Base-by-base conservation (phyloP, 2,888 invertebrate species). In the Cantharis lateralis region DNA sequence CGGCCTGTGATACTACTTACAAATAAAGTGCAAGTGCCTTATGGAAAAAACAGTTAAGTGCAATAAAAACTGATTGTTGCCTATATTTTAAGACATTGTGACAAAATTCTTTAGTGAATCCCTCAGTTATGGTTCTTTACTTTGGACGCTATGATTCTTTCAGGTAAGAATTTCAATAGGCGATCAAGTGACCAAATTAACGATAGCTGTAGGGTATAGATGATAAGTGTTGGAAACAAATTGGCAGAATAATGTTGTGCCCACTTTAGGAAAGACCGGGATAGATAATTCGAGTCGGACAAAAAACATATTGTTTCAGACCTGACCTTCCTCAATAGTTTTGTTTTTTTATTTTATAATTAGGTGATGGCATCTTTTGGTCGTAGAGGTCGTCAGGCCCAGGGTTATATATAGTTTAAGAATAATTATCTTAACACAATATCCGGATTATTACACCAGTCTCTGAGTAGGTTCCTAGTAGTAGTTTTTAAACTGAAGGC, bases 131-230 rank as follows among this genome's bases (percentile, higher is more conserved):
- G 64, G 16, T 66, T 20, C n/a, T 66, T 66, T 86, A 86, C 85
- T 87, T 87, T 86, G 85, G 84, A 84, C 83, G 85, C 85, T 80
- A 88, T 88, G 88, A 87, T 87, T 81, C 87, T 87, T 80, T 83
- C 88, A 86, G 88, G 88, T 88, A 84, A 86, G 87, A 73, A 66
- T 66, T 66, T 66, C 48, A 48, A 48, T 48, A 48, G 48, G n/a
- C 48, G 48, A 48, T 48, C 48, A 48, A n/a, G n/a, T 48, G 48
- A 48, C 48, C 0, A 48, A 48, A 48, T 48, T n/a, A n/a, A 48
- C 7, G n/a, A n/a, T 48, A 48, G 1, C 1, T 9, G n/a, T 28
- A 28, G 11, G 3, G 2, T 20, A 5, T 20, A 10, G 26, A 26
- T 10, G 10, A 26, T 26, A n/a, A 32, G 3, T 13, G 3, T 32